Percentiles rank a stretch among this genome's conserved stretches.
Evolutionary conservation across 2,888 invertebrate species (phyloP).

Genomic region (Mesorhabditis sp.): DNA sequence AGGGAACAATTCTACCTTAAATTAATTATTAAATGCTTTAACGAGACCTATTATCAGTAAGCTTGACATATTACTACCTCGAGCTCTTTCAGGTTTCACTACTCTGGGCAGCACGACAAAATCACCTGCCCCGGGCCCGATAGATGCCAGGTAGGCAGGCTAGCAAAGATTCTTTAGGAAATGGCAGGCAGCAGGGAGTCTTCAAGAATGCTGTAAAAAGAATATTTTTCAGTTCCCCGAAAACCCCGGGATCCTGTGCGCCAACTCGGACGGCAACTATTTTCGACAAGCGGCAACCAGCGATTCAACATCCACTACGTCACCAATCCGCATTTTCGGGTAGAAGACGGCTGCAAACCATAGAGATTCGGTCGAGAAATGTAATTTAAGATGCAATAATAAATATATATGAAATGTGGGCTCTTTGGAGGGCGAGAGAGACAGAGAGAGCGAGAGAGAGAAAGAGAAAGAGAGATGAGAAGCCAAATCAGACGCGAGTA

Average conservation of each 20-base stretch:
- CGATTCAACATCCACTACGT: conserved; percentile 23
- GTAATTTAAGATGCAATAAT: too few species aligned
- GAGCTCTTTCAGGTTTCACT: conserved; percentile 19
- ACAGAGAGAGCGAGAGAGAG: too few species aligned
- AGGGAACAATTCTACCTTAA: background rate
- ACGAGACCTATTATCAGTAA: background rate
- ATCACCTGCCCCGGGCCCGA: conserved; percentile 25
- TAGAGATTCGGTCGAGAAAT: background rate
- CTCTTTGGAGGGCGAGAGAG: too few species aligned
- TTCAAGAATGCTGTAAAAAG: background rate
- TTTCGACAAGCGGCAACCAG: conserved; percentile 20
- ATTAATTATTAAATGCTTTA: background rate
- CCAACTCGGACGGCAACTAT: conserved; percentile 27
- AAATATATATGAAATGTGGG: too few species aligned
- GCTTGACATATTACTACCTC: conserved; percentile 5
- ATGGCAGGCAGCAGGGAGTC: background rate
- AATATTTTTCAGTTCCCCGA: background rate
- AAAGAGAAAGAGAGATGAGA: too few species aligned
- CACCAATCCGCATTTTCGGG: conserved; percentile 18
- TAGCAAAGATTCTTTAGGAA: too few species aligned
- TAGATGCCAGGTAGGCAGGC: conserved; percentile 12
- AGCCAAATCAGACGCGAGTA: too few species aligned
- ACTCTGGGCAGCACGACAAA: conserved; percentile 20
- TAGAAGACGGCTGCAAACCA: conserved; percentile 13
- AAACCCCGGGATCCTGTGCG: conserved; percentile 10